phyloP scores from a whole-genome alignment of 1,140 invertebrate genomes.

The Reticulitermes speratus region DNA sequence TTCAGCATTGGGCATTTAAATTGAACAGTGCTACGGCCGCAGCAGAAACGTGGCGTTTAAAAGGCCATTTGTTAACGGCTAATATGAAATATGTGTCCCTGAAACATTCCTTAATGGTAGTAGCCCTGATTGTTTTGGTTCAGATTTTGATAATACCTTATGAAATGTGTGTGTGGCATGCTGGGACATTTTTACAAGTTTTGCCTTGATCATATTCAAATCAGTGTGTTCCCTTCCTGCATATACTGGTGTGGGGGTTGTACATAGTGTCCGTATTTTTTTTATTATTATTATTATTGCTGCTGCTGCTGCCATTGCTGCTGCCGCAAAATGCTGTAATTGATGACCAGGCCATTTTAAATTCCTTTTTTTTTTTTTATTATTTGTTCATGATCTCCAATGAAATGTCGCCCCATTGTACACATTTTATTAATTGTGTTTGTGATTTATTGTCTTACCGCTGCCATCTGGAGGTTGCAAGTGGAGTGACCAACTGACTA shows the following conservation, averaged over 20 bases:
- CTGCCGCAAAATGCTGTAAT: not conserved
- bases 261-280: not conserved
- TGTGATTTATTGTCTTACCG: conserved; percentile 1
- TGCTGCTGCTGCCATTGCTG: not conserved
- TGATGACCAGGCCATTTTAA: not conserved
- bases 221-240: not conserved
- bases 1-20: too few species aligned
- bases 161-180: not conserved
- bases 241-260: conserved; percentile 1
- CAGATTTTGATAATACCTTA: too few species aligned
- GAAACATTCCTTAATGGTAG: not conserved
- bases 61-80: too few species aligned
- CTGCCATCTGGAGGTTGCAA: conserved; percentile 16
- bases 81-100: not conserved
- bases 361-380: not conserved
- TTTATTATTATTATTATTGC: not conserved
- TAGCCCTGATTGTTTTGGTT: not conserved
- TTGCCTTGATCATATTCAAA: conserved; percentile 1
- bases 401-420: not conserved
- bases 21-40: too few species aligned
- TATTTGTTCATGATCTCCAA: conserved; percentile 1
- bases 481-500: conserved; percentile 3
- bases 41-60: too few species aligned
- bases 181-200: not conserved
- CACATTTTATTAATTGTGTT: conserved; percentile 4